Percentiles rank a stretch among this genome's conserved stretches.
Conservation (phyloP, 2,113 vertebrate genomes). For the Plecotus auritus region DNA sequence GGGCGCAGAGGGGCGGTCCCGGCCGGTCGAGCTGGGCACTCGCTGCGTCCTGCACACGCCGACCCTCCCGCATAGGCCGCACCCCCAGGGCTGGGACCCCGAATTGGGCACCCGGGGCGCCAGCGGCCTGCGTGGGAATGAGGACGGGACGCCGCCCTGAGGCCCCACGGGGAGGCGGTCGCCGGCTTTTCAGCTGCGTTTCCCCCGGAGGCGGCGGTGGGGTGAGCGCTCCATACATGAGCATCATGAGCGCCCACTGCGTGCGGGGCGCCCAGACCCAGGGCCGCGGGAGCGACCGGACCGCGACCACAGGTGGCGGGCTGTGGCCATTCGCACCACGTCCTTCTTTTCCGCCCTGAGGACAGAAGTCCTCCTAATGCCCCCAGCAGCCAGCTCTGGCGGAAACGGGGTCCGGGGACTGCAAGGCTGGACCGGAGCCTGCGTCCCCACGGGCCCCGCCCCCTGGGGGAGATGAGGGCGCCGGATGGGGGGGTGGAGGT, state of each 20-base stretch:
- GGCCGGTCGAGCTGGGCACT: background rate
- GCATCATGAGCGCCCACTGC: accelerated
- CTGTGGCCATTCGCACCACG: background rate
- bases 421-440: background rate
- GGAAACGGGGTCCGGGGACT: background rate
- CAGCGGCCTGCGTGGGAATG: background rate
- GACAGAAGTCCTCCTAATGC: background rate
- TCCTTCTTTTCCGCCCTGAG: background rate
- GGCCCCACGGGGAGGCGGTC: background rate
- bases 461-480: too few species aligned
- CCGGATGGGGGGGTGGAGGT: background rate
- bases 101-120: background rate
- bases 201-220: background rate
- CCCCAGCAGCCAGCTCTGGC: background rate
- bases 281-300: background rate
- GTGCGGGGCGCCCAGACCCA: accelerated
- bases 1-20: background rate
- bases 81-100: background rate
- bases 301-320: background rate
- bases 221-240: accelerated
- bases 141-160: too few species aligned
- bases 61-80: background rate
- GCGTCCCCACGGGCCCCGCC: background rate
- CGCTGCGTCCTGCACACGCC: too few species aligned
- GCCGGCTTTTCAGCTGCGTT: background rate